Percentiles rank a stretch among this genome's conserved stretches.
Conservation (phyloP, 2,797 vertebrate species). For the Dendrocincla tyrannina region DNA sequence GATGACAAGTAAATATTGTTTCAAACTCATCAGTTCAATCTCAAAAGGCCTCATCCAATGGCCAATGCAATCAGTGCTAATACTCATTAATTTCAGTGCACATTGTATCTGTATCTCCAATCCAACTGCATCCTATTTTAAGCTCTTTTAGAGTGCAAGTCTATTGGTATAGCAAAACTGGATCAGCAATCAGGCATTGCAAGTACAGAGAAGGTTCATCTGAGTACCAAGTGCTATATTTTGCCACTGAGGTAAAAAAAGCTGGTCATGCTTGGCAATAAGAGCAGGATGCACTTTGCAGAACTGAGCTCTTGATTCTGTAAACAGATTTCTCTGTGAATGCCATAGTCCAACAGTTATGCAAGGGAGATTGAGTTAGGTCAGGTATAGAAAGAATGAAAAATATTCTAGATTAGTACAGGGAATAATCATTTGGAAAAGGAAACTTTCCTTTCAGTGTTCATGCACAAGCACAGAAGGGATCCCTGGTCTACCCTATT, state of each 20-base stretch:
- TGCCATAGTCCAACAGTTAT: neutral
- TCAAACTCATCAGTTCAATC: neutral
- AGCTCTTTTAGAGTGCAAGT: neutral
- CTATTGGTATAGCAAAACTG: neutral
- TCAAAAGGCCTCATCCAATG: neutral
- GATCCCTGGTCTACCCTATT: neutral
- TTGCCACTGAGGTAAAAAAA: neutral
- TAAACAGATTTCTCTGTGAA: neutral
- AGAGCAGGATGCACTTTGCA: neutral
- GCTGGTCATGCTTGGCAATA: neutral
- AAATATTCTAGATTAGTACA: neutral
- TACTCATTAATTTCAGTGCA: neutral
- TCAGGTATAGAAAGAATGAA: neutral
- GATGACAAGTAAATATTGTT: neutral
- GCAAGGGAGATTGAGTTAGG: neutral
- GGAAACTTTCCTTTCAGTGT: neutral
- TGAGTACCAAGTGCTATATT: neutral
- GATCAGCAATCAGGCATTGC: neutral
- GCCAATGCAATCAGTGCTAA: neutral
- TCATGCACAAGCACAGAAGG: neutral
- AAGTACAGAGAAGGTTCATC: neutral
- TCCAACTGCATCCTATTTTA: neutral
- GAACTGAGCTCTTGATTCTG: neutral
- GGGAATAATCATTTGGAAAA: neutral
- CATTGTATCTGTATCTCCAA: accelerated